These are phyloP conservation scores for Cebus imitator DNA, from an alignment of 2,113 vertebrate genomes.

Conservation along the genomic window DNA sequence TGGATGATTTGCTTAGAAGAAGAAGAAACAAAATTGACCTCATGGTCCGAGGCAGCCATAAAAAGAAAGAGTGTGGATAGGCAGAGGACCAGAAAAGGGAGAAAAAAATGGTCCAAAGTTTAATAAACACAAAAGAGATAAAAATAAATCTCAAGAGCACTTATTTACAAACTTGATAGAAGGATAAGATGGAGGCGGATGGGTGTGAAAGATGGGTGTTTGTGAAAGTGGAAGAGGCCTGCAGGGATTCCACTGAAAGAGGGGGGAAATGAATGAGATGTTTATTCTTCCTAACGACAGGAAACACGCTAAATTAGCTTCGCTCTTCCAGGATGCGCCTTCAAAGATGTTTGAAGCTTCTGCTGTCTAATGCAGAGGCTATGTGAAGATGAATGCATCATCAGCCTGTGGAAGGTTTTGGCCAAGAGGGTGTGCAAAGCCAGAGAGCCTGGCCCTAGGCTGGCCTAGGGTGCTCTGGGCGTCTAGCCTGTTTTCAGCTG, in stretches of 20 bases:
- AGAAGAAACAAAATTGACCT: slow-evolving; percentile 78
- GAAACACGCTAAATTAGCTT: slow-evolving; percentile 65
- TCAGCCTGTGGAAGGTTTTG: neutral
- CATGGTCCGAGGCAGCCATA: slow-evolving; percentile 73
- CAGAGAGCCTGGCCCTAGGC: neutral
- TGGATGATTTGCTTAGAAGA: slow-evolving; percentile 82
- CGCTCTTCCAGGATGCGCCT: slow-evolving; percentile 63
- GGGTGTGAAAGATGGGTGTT: slow-evolving; percentile 51
- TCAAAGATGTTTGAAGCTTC: slow-evolving; percentile 68
- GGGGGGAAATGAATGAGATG: neutral
- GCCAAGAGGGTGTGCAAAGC: neutral
- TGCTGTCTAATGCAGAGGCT: slow-evolving; percentile 13
- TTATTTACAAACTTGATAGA: slow-evolving; percentile 83
- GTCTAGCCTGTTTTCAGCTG: neutral
- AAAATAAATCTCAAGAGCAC: slow-evolving; percentile 88
- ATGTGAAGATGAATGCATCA: neutral
- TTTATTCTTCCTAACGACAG: slow-evolving; percentile 72
- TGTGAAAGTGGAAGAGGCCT: slow-evolving; percentile 49
- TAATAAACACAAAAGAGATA: slow-evolving; percentile 87
- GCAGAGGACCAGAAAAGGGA: slow-evolving; percentile 80
- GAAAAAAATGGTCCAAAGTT: slow-evolving; percentile 80
- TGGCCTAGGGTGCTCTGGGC: neutral
- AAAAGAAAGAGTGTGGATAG: slow-evolving; percentile 73
- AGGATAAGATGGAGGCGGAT: slow-evolving; percentile 75
- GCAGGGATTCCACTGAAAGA: neutral